These are phyloP conservation scores for Melanostoma mellinum DNA, from an alignment of 2,888 invertebrate species.

Conservation along the genomic window DNA sequence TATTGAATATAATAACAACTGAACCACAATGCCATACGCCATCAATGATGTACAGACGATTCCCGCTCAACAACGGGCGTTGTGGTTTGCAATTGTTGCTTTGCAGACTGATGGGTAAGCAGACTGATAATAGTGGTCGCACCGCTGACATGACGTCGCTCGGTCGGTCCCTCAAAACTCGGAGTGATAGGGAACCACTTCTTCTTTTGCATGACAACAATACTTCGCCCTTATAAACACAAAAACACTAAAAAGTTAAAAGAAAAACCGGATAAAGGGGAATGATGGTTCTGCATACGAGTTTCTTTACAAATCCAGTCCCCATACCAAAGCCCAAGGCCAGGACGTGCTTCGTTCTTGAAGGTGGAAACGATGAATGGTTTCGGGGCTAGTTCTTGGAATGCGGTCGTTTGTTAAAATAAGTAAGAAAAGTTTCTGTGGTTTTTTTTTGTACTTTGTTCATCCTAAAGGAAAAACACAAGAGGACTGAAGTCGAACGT, in stretches of 20 bases:
- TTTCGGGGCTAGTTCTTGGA: not conserved
- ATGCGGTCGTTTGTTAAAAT: not conserved
- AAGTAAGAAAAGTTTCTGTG: conserved; percentile 46
- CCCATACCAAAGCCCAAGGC: not conserved
- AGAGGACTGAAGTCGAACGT: not conserved
- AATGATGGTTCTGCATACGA: conserved; percentile 71
- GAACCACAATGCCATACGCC: too few relatives aligned
- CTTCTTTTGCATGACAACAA: not conserved
- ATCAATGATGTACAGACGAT: too few relatives aligned
- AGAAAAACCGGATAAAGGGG: conserved; percentile 44
- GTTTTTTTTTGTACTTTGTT: conserved; percentile 24
- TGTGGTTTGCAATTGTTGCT: too few relatives aligned
- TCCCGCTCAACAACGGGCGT: too few relatives aligned
- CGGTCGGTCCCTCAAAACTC: too few relatives aligned
- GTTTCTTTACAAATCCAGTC: conserved; percentile 55
- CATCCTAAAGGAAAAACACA: not conserved
- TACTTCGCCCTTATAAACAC: not conserved
- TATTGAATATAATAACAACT: too few relatives aligned
- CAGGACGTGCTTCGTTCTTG: conserved; percentile 49
- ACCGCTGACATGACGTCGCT: too few relatives aligned
- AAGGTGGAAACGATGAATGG: conserved; percentile 36
- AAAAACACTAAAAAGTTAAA: conserved; percentile 32
- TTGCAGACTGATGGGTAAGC: too few relatives aligned
- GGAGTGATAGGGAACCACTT: too few relatives aligned
- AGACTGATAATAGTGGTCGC: too few relatives aligned